phyloP scores from a whole-genome alignment of 2,888 invertebrate species.

The Hyposoter didymator region DNA sequence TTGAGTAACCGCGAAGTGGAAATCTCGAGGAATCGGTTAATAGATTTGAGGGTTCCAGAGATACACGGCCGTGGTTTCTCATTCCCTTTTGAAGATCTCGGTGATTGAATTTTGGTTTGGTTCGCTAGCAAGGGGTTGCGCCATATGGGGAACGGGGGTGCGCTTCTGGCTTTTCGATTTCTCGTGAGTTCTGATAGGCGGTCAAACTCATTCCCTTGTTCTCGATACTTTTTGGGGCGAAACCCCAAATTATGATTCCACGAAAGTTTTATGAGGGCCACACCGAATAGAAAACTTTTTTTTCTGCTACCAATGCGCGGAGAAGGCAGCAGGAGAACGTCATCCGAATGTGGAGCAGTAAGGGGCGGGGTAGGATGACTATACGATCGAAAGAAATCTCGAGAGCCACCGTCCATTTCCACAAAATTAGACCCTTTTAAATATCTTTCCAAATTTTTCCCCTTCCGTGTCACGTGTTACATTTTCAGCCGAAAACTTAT shows the following conservation, averaged over 20 bases:
- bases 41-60: conserved; percentile 54
- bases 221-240: conserved; percentile 34
- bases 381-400: conserved; percentile 39
- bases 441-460: conserved; percentile 9
- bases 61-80: conserved; percentile 30
- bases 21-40: conserved; percentile 57
- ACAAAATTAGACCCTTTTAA: conserved; percentile 18
- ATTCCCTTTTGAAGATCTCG: conserved; percentile 34
- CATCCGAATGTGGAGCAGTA: conserved; percentile 5
- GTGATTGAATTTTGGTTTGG: conserved; percentile 62
- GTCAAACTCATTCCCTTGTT: conserved; percentile 18
- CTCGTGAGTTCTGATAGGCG: conserved; percentile 31
- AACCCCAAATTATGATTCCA: conserved; percentile 64
- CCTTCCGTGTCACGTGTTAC: conserved; percentile 24
- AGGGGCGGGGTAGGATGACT: conserved; percentile 45
- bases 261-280: conserved; percentile 46
- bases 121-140: conserved; percentile 68
- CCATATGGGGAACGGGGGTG: conserved; percentile 71
- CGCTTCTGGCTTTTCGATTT: conserved; percentile 37
- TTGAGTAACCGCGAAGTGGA: conserved; percentile 28
- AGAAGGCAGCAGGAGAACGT: conserved; percentile 43
- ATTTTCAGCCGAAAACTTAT: conserved; percentile 17
- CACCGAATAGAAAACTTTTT: conserved; percentile 7
- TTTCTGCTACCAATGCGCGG: conserved; percentile 11
- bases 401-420: conserved; percentile 37